Percentiles rank a stretch among this genome's conserved stretches.
Evolutionary conservation across 2,888 invertebrate genomes (phyloP).

Genomic region (Syritta pipiens): DNA sequence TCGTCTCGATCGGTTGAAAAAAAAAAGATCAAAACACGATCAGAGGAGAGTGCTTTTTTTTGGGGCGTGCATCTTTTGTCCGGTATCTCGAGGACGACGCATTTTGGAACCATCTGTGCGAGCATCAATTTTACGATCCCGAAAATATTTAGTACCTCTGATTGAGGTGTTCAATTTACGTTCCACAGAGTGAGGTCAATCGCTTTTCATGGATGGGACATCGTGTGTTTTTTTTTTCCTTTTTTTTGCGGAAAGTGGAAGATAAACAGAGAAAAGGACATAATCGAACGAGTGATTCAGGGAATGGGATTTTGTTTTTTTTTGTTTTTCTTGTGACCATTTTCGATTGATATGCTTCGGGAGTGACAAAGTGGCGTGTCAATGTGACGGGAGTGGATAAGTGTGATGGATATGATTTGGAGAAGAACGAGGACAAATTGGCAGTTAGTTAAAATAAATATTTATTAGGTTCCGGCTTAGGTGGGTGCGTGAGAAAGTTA

Average conservation of each 20-base stretch:
- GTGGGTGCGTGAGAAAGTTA: too few relatives aligned
- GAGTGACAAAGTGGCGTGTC: slow-evolving; percentile 56
- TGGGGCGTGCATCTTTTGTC: slow-evolving; percentile 40
- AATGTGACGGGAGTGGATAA: slow-evolving; percentile 49
- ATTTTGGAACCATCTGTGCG: slow-evolving; percentile 57
- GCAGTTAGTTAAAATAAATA: too few relatives aligned
- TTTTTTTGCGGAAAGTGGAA: slow-evolving; percentile 13
- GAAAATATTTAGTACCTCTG: slow-evolving; percentile 51
- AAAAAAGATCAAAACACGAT: background rate
- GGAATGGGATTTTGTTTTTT: slow-evolving; percentile 25
- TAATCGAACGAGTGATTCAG: slow-evolving; percentile 27
- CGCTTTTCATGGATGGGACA: slow-evolving; percentile 16
- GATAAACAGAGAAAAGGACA: slow-evolving; percentile 26
- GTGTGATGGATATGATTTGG: slow-evolving; percentile 37
- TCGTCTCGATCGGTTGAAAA: background rate
- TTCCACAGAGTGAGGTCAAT: slow-evolving; percentile 41
- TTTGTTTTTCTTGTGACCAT: slow-evolving; percentile 4
- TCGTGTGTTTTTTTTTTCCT: background rate
- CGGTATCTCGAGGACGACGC: too few relatives aligned
- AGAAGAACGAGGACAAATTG: too few relatives aligned
- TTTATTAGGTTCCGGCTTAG: too few relatives aligned
- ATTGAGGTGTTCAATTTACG: slow-evolving; percentile 62
- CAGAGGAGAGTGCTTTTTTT: slow-evolving; percentile 11
- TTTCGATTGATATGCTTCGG: slow-evolving; percentile 31
- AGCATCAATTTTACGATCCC: slow-evolving; percentile 45